A percentile compares a stretch with the other conserved stretches of the same genome.
Evolutionary conservation across 2,888 invertebrate genomes (phyloP).

Genomic region (Noctua fimbriata): DNA sequence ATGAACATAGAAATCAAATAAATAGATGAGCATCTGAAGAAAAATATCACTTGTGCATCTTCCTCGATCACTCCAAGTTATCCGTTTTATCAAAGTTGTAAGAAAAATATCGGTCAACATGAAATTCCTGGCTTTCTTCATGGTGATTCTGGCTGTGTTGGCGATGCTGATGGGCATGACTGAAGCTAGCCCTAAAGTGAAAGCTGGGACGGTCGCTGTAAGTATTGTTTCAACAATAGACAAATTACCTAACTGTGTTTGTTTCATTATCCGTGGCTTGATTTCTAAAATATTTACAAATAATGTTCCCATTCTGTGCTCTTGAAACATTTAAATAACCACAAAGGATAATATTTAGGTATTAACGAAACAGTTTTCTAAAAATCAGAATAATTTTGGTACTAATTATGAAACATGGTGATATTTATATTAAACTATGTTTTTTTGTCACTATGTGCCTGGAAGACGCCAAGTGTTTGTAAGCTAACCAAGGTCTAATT

Average conservation of each 20-base stretch:
- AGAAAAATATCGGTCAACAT: conserved; percentile 28
- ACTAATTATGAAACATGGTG: neutral
- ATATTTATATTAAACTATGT: no score
- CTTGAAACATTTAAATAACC: neutral
- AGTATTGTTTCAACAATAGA: conserved; percentile 22
- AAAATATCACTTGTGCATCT: conserved; percentile 25
- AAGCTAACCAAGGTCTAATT: neutral
- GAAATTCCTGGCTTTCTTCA: conserved; percentile 51
- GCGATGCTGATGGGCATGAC: conserved; percentile 33
- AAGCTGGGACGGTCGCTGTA: conserved; percentile 39
- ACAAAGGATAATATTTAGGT: neutral
- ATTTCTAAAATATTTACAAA: neutral
- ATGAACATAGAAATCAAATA: conserved; percentile 34
- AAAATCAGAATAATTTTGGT: neutral
- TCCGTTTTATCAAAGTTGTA: neutral
- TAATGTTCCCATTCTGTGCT: neutral
- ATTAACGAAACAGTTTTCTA: neutral
- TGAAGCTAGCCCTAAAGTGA: conserved; percentile 57
- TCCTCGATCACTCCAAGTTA: neutral
- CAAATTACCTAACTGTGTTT: neutral
- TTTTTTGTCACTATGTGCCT: no score
- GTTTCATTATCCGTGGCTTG: neutral
- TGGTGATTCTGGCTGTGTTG: conserved; percentile 43
- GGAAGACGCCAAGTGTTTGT: neutral
- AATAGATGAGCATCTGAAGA: conserved; percentile 35